A percentile compares a stretch with the other conserved stretches of the same genome.
Conservation (phyloP, 1,140 invertebrate species). For the Palaemon carinicauda region DNA sequence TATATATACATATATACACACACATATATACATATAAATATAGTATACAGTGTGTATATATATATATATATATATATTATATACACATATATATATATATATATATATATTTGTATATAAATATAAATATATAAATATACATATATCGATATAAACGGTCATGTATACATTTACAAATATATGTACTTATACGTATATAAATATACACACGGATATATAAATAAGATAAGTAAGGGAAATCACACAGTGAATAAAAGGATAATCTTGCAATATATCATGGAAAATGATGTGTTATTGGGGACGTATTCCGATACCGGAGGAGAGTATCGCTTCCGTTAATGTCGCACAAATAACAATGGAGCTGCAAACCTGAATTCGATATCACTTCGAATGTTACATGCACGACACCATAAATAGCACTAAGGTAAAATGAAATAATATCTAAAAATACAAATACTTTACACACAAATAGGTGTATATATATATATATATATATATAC, state of each 20-base stretch:
- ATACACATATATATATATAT: neutral
- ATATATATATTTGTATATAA: neutral
- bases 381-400: too few relatives aligned
- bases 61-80: neutral
- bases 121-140: neutral
- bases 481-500: neutral
- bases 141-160: neutral
- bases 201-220: neutral
- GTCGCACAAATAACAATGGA: too few relatives aligned
- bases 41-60: neutral
- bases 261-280: too few relatives aligned
- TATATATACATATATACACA: neutral
- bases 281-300: too few relatives aligned
- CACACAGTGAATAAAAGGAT: too few relatives aligned
- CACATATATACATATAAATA: neutral
- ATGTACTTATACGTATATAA: neutral
- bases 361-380: too few relatives aligned
- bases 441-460: neutral
- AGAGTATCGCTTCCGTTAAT: too few relatives aligned
- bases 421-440: too few relatives aligned
- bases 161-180: slow-evolving; percentile 4
- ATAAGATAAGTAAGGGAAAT: neutral
- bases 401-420: too few relatives aligned
- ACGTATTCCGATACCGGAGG: too few relatives aligned
- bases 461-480: neutral